phyloP scores from a whole-genome alignment of 2,888 invertebrate genomes.

The Tetrapedia diversipes region DNA sequence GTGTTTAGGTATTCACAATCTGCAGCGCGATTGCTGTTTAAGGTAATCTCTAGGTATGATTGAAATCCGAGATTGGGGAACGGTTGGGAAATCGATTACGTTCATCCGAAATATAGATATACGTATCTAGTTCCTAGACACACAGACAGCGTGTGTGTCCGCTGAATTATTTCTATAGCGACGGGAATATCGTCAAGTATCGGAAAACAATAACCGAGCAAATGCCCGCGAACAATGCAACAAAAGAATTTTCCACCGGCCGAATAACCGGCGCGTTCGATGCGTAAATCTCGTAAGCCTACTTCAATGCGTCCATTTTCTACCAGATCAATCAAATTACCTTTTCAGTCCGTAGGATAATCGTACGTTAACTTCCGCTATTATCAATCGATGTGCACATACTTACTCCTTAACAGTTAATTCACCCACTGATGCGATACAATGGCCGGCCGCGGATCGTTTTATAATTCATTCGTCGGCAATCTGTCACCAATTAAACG shows the following conservation, averaged over 20 bases:
- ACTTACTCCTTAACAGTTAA: neutral
- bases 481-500: neutral
- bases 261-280: neutral
- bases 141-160: neutral
- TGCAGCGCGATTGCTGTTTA: no score
- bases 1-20: no score
- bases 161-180: conserved; percentile 2
- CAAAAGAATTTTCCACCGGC: neutral
- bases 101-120: neutral
- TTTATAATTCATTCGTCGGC: neutral
- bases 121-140: neutral
- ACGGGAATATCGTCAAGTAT: neutral
- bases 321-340: neutral
- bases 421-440: no score
- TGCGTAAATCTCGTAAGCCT: neutral
- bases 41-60: neutral
- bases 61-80: neutral
- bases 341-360: neutral
- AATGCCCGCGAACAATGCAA: neutral
- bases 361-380: neutral
- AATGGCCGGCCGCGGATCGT: no score
- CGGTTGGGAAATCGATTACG: neutral
- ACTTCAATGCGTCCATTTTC: neutral
- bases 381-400: no score
- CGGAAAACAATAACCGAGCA: conserved; percentile 3